phyloP scores from a whole-genome alignment of 2,888 invertebrate species.

The Cephus rjabovi region DNA sequence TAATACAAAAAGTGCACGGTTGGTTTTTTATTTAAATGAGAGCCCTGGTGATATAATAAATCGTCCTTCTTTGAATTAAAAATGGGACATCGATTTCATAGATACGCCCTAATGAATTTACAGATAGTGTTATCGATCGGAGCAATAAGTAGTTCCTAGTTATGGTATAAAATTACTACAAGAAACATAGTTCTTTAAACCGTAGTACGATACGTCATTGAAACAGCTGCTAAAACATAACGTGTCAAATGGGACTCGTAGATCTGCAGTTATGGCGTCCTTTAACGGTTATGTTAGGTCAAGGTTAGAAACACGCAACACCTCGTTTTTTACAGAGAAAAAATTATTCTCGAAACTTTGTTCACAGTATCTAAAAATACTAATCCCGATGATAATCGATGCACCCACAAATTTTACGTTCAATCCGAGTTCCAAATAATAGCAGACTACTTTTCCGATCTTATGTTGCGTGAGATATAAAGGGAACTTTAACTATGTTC shows the following conservation, averaged over 20 bases:
- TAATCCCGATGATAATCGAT: background rate
- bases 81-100: background rate
- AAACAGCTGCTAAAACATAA: background rate
- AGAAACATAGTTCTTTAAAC: background rate
- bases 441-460: background rate
- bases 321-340: background rate
- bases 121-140: background rate
- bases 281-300: background rate
- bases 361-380: background rate
- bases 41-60: background rate
- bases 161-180: background rate
- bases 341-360: background rate
- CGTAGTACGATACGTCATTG: background rate
- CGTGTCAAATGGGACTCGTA: background rate
- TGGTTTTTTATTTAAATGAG: background rate
- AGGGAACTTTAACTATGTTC: background rate
- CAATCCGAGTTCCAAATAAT: constrained; percentile 3
- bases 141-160: background rate
- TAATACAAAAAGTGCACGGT: too few species aligned
- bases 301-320: background rate
- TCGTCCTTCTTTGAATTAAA: background rate
- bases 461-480: background rate
- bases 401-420: background rate
- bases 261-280: background rate
- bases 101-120: background rate